Conservation (phyloP, 2,888 invertebrate genomes). For the Salticus scenicus region DNA sequence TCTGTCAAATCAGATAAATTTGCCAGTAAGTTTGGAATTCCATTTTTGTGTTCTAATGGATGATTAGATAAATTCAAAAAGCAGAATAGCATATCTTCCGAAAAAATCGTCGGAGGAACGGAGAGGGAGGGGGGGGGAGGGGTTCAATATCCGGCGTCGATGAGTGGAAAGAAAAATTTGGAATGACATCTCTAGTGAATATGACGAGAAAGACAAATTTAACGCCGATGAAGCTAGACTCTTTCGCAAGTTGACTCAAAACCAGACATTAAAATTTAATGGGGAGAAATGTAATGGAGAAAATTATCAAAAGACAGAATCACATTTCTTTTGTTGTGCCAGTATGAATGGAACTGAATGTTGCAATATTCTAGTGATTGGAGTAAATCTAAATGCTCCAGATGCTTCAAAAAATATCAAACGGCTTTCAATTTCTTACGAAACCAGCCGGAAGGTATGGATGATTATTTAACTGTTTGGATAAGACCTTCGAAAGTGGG, state of each 20-base stretch:
- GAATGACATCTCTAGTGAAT: neutral
- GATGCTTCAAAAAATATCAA: too few relatives aligned
- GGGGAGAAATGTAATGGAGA: neutral
- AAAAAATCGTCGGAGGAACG: slow-evolving; percentile 9
- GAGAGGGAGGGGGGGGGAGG: too few relatives aligned
- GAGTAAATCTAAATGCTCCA: too few relatives aligned
- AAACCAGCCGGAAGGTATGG: too few relatives aligned
- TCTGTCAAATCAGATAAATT: slow-evolving; percentile 18
- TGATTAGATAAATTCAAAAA: slow-evolving; percentile 15
- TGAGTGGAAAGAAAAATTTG: neutral
- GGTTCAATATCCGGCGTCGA: neutral
- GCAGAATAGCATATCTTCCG: slow-evolving; percentile 19
- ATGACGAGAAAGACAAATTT: neutral
- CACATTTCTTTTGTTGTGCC: neutral
- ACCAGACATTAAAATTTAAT: slow-evolving; percentile 13
- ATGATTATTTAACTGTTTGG: too few relatives aligned
- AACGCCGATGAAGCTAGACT: slow-evolving; percentile 25
- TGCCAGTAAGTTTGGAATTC: slow-evolving; percentile 8
- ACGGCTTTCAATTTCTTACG: too few relatives aligned
- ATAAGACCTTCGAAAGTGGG: too few relatives aligned
- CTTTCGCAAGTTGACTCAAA: neutral
- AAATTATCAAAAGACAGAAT: slow-evolving; percentile 7
- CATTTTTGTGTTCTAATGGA: slow-evolving; percentile 15
- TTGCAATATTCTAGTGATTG: neutral
- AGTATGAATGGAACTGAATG: neutral